Percentiles rank a stretch among this genome's conserved stretches.
Evolutionary conservation across 2,797 vertebrate species (phyloP).

Genomic region (Numenius phaeopus): DNA sequence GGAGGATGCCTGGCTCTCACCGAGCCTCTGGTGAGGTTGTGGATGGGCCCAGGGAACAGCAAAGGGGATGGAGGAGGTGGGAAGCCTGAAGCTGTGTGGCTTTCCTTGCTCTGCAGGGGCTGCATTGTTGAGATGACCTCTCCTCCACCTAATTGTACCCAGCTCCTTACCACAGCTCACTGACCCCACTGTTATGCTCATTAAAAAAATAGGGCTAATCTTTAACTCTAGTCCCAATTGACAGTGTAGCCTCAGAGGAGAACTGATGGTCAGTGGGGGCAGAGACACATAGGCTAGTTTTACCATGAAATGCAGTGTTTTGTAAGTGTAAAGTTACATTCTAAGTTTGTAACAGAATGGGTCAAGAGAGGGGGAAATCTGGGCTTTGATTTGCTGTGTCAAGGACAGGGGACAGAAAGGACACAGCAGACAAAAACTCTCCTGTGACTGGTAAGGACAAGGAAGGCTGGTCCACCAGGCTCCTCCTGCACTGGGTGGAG

Average conservation of each 20-base stretch:
- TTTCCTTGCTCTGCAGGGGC: neutral
- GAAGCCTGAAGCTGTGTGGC: neutral
- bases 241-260: neutral
- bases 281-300: neutral
- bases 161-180: neutral
- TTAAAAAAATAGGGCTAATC: neutral
- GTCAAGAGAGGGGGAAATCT: neutral
- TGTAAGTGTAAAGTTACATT: neutral
- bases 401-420: neutral
- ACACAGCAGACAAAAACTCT: neutral
- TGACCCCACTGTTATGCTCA: neutral
- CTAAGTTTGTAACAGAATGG: neutral
- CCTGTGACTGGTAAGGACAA: neutral
- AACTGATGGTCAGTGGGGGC: rapidly evolving
- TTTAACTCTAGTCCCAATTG: neutral
- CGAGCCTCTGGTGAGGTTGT: neutral
- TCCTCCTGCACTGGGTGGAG: neutral
- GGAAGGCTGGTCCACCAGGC: neutral
- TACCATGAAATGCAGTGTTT: neutral
- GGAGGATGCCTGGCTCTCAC: neutral
- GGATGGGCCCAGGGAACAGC: neutral
- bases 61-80: neutral
- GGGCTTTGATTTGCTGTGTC: neutral
- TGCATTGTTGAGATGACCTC: neutral
- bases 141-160: neutral